A percentile compares a stretch with the other conserved stretches of the same genome.
These are phyloP conservation scores for Torymus texanus DNA, from an alignment of 2,888 invertebrate species.

Conservation along the genomic window DNA sequence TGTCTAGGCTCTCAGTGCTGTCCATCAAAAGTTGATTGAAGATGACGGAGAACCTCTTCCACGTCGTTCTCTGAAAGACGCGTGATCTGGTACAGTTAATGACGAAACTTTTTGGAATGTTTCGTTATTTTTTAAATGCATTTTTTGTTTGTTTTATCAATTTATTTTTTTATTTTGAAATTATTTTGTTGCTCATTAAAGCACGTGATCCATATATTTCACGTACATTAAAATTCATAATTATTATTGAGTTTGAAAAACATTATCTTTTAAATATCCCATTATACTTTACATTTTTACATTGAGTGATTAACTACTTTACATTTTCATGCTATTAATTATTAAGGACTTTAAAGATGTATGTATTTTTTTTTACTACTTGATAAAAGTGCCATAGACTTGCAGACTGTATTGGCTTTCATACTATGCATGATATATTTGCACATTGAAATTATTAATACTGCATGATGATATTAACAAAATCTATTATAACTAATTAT, in stretches of 20 bases:
- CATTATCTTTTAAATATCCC: background rate
- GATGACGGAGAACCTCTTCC: conserved; percentile 74
- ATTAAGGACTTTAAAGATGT: background rate
- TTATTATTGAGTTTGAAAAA: conserved; percentile 5
- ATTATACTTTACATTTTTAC: background rate
- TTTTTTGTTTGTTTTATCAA: conserved; percentile 16
- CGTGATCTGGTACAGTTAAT: conserved; percentile 54
- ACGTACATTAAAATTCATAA: background rate
- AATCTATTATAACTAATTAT: background rate
- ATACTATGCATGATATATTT: conserved; percentile 8
- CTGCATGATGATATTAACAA: conserved; percentile 9
- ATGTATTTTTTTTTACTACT: background rate
- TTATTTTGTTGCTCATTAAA: background rate
- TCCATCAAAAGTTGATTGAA: conserved; percentile 89
- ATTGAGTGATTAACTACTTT: conserved; percentile 3
- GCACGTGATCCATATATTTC: background rate
- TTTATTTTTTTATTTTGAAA: background rate
- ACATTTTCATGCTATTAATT: background rate
- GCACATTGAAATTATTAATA: conserved; percentile 8
- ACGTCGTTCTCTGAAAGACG: conserved; percentile 61
- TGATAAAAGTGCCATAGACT: conserved; percentile 32
- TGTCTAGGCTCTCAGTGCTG: conserved; percentile 86
- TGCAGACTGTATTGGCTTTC: conserved; percentile 25
- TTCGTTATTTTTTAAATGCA: conserved; percentile 17
- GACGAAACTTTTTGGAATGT: conserved; percentile 27